These are phyloP conservation scores for Ariolimax columbianus DNA, from an alignment of 2,888 invertebrate species.

Conservation along the genomic window DNA sequence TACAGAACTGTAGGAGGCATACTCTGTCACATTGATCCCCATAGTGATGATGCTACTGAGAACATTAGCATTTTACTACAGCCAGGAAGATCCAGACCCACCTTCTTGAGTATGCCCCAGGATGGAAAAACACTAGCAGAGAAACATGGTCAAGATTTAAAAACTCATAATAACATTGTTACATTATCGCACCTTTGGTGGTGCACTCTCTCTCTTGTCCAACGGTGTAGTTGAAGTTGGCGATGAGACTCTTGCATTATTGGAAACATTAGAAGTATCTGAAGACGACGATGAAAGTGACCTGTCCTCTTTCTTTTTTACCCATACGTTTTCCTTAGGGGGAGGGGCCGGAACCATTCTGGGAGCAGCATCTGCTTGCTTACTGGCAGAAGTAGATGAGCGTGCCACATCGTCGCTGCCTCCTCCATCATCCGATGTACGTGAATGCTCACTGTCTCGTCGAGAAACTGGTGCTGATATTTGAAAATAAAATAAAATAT, in stretches of 20 bases:
- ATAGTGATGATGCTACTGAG: too few species aligned
- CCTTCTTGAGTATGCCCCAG: too few species aligned
- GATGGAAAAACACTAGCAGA: too few species aligned
- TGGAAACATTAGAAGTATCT: conserved; percentile 37
- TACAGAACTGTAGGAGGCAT: too few species aligned
- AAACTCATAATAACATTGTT: too few species aligned
- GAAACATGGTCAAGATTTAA: too few species aligned
- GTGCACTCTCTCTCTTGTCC: conserved; percentile 13
- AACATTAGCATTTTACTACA: too few species aligned
- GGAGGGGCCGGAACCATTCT: conserved; percentile 76
- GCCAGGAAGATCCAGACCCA: too few species aligned
- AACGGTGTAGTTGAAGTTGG: neutral
- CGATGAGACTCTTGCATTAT: conserved; percentile 42
- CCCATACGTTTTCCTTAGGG: conserved; percentile 76
- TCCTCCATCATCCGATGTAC: conserved; percentile 60
- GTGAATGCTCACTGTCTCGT: conserved; percentile 66
- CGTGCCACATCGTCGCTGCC: conserved; percentile 51
- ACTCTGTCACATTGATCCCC: too few species aligned
- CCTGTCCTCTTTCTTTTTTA: conserved; percentile 62
- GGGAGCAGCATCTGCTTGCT: conserved; percentile 58
- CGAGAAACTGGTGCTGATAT: conserved; percentile 57
- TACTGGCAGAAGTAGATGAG: conserved; percentile 51
- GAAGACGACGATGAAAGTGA: conserved; percentile 18
- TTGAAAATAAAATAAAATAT: too few species aligned
- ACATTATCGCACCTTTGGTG: conserved; percentile 31